Evolutionary conservation across 2,113 vertebrate genomes (phyloP).

Genomic region (Ia io): DNA sequence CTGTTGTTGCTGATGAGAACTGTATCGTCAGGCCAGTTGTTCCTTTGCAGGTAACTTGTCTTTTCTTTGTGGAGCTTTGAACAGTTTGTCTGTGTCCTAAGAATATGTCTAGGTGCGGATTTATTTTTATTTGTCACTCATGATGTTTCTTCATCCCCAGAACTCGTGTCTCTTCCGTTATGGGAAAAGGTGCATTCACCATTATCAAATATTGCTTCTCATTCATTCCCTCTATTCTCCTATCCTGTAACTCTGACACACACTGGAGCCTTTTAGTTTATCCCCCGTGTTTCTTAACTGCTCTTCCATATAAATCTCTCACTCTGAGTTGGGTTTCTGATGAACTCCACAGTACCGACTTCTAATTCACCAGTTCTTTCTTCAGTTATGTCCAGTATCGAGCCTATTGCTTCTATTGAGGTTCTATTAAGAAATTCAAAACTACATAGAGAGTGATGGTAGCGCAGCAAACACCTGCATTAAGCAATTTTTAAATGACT

Average conservation of each 20-base stretch:
- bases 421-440: conserved; percentile 15
- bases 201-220: neutral
- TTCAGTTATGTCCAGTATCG: neutral
- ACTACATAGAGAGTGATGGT: neutral
- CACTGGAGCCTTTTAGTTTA: neutral
- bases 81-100: neutral
- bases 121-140: neutral
- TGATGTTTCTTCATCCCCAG: neutral
- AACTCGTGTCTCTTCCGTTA: neutral
- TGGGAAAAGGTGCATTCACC: neutral
- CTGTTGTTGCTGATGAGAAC: neutral
- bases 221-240: neutral
- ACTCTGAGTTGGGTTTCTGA: neutral
- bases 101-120: neutral
- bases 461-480: neutral
- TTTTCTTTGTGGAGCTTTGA: neutral
- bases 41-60: neutral
- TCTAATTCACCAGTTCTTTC: neutral
- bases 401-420: neutral
- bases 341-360: neutral
- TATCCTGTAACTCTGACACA: neutral
- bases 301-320: neutral
- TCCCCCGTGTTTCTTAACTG: neutral
- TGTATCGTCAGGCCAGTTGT: neutral
- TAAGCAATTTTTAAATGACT: neutral